Base-by-base conservation (phyloP, 2,113 vertebrate species). In the Erpornis zantholeuca region DNA sequence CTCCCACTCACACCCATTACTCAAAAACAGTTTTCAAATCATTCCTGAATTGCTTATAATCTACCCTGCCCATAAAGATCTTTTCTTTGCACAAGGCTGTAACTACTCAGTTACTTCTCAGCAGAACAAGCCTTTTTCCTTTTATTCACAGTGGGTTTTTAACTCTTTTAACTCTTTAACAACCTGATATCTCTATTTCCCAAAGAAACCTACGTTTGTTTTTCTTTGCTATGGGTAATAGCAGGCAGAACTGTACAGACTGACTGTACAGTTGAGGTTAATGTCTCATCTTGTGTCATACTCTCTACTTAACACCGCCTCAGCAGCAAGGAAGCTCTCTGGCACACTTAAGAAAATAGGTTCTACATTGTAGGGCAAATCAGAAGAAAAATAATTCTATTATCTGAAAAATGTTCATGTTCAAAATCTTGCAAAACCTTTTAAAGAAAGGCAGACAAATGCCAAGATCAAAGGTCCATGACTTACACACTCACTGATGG, bases 131-230 rank as follows among this genome's bases (percentile, higher is more conserved):
- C 40, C 35, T 72, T 79, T 78, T 64, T 44, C 47, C 28, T 59
- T 88, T 70, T 64, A 81, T 36, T 92, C 70, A 45, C 44, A 44
- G 59, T 4, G 33, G 4, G 11, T 12, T 42, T 42, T 97, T 93
- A 96, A 97, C 92, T 80, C 40, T 42, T 42, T 97, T 93, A 96
- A 97, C 92, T 80, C 66, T 76, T 88, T 38, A 76, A 80, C 47
- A 45, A 35, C 69, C 66, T n/a, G 42, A 82, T 78, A 73, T 50
- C 44, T 57, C 31, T 16, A 65, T 56, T 75, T 78, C 35, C 15
- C 56, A 10, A 31, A 52, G 59, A 56, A 16, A 7, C 2, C 15
- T 49, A 1, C 1, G 3, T 31, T 80, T 66, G 42, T 61, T 91
- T 82, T 76, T 38, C 84, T 85, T 64, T 69, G 45, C 57, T 60